Evolutionary conservation across 2,888 invertebrate genomes (phyloP).

Genomic region (Xestia rhomboidea): DNA sequence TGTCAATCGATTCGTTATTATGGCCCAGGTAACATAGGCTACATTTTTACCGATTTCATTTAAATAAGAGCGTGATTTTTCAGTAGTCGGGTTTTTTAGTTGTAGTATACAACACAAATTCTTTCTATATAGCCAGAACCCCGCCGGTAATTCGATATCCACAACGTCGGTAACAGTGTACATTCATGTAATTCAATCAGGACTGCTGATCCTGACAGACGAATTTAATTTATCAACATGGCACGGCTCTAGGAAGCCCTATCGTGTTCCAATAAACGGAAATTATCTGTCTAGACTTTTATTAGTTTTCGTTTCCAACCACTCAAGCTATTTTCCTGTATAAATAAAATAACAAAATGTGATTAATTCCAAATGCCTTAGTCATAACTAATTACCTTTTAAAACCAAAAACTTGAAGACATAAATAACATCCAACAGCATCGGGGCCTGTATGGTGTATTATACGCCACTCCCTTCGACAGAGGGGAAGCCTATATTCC

Average conservation of each 20-base stretch:
- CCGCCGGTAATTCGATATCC: constrained; percentile 41
- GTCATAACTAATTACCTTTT: no score
- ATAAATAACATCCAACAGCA: no score
- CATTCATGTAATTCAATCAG: constrained; percentile 52
- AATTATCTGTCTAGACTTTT: constrained; percentile 14
- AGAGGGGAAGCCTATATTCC: not conserved
- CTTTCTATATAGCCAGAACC: not conserved
- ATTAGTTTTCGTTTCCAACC: not conserved
- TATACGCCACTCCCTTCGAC: not conserved
- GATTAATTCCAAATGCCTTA: no score
- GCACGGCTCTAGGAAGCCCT: constrained; percentile 22
- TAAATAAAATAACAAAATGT: no score
- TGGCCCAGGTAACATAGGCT: no score
- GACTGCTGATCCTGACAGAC: constrained; percentile 44
- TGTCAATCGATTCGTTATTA: no score
- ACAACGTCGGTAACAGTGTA: constrained; percentile 34
- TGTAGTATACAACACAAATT: no score
- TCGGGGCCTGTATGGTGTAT: no score
- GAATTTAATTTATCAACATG: constrained; percentile 55
- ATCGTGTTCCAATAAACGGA: constrained; percentile 27
- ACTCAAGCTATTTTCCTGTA: not conserved
- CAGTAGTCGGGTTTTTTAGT: no score
- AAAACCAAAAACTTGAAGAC: no score
- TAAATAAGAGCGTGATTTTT: no score
- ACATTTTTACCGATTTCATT: no score